Percentiles rank a stretch among this genome's conserved stretches.
phyloP scores from a whole-genome alignment of 2,888 invertebrate species.

The Theretra japonica region DNA sequence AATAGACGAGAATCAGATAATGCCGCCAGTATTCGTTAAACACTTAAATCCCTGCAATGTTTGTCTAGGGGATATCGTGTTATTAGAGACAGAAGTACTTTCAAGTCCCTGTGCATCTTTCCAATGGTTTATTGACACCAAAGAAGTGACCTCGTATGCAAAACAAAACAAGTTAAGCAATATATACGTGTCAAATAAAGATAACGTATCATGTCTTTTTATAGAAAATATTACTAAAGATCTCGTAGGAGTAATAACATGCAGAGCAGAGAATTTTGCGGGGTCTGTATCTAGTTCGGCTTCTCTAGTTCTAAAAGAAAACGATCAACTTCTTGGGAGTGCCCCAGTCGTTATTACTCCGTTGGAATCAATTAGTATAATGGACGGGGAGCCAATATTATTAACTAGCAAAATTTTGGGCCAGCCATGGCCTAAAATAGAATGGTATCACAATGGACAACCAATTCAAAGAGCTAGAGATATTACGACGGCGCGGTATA shows the following conservation, averaged over 20 bases:
- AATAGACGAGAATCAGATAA: conserved; percentile 84
- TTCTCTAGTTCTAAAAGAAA: conserved; percentile 86
- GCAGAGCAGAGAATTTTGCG: conserved; percentile 94
- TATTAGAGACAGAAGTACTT: conserved; percentile 90
- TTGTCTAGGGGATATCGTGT: conserved; percentile 89
- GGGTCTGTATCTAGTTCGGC: conserved; percentile 96
- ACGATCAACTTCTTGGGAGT: conserved; percentile 73
- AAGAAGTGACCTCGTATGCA: conserved; percentile 85
- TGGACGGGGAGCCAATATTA: conserved; percentile 95
- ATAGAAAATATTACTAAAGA: conserved; percentile 89
- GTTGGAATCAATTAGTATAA: conserved; percentile 90
- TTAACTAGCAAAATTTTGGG: conserved; percentile 90
- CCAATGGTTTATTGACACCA: conserved; percentile 93
- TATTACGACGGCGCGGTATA: conserved; percentile 89
- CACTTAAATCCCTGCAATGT: conserved; percentile 89
- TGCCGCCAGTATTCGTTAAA: conserved; percentile 90
- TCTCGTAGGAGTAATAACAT: conserved; percentile 91
- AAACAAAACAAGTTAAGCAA: conserved; percentile 87
- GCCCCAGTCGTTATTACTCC: conserved; percentile 91
- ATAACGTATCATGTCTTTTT: conserved; percentile 91
- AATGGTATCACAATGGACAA: conserved; percentile 91
- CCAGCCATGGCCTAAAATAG: conserved; percentile 91
- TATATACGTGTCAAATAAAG: conserved; percentile 88
- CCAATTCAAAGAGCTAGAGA: conserved; percentile 91
- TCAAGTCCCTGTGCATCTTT: conserved; percentile 92